Base-by-base conservation (phyloP, 2,113 vertebrate genomes). In the Notothenia coriiceps region DNA sequence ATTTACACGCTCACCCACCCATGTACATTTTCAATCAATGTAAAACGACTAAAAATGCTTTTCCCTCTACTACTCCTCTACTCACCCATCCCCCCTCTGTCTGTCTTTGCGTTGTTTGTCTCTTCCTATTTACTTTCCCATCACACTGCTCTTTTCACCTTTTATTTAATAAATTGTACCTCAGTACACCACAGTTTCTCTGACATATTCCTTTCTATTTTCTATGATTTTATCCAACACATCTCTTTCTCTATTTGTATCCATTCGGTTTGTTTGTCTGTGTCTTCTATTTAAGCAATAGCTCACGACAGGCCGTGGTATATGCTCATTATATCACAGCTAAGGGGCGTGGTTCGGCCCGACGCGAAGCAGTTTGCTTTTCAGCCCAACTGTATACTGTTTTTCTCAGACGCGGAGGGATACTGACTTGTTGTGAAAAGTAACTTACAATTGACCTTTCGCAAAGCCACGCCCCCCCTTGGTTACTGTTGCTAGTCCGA, bases 71-170 rank as follows among this genome's bases (percentile, higher is more conserved):
- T 40, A 40, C 35, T 40, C 1, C 29, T 29, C 29, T 29, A 29
- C 29, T 29, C 29, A 29, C 29, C 29, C 29, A 29, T 29, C 29
- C 29, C 35, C 35, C 35, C 7, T 40, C 35, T 40, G 5, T 57
- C 63, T 80, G 33, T 67, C 61, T 78, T 56, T 65, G 29, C 7
- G 60, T 67, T 57, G 33, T 69, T 74, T 50, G 50, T 80, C 25
- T 68, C 14, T 61, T 74, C 50, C 54, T 62, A 25, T 84, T 65
- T 60, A 43, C 50, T 56, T 56, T 79, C 84, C 73, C 68, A 70
- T 65, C 51, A 62, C 86, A 60, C 15, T 33, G 20, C 47, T 82
- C 1, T 66, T 20, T 59, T n/a, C 10, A 20, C 10, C 35, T 50
- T 17, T 71, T 25, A 13, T 46, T 79, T 13, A 56, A 9, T 57